Evolutionary conservation across 2,888 invertebrate genomes (phyloP).

Genomic region (Oscheius myriophilus): DNA sequence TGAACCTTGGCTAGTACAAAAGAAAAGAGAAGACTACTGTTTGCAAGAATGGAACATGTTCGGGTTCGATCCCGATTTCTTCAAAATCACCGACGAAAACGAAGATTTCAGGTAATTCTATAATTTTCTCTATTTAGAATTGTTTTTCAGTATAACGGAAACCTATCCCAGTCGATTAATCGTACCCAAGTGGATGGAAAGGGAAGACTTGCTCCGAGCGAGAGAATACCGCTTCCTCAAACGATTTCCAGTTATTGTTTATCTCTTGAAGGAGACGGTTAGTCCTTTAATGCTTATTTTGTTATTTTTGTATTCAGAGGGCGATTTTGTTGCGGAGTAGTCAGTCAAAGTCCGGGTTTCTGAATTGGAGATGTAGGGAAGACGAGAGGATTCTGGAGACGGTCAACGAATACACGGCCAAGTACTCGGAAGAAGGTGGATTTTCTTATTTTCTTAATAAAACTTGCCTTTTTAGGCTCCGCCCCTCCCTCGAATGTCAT

Average conservation of each 20-base stretch:
- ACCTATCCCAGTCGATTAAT: slow-evolving; percentile 88
- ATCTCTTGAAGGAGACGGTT: slow-evolving; percentile 76
- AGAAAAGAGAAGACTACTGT: slow-evolving; percentile 11
- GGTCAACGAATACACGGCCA: slow-evolving; percentile 82
- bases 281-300: not conserved
- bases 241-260: slow-evolving; percentile 89
- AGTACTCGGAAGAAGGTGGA: not conserved
- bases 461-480: not conserved
- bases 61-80: slow-evolving; percentile 26
- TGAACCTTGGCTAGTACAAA: not conserved
- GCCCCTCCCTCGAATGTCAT: slow-evolving; percentile 41
- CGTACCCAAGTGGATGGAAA: slow-evolving; percentile 86
- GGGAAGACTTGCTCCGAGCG: slow-evolving; percentile 83
- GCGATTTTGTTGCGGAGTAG: slow-evolving; percentile 78
- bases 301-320: slow-evolving; percentile 19
- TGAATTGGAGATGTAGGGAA: slow-evolving; percentile 88
- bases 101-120: slow-evolving; percentile 14
- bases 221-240: slow-evolving; percentile 85
- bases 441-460: too few relatives aligned
- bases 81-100: slow-evolving; percentile 26
- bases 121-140: not conserved
- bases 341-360: slow-evolving; percentile 94
- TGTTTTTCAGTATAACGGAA: slow-evolving; percentile 79
- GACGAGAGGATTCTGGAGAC: slow-evolving; percentile 89
- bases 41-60: slow-evolving; percentile 27